Base-by-base conservation (phyloP, 2,888 invertebrate species). In the Phyllotreta cruciferae region DNA sequence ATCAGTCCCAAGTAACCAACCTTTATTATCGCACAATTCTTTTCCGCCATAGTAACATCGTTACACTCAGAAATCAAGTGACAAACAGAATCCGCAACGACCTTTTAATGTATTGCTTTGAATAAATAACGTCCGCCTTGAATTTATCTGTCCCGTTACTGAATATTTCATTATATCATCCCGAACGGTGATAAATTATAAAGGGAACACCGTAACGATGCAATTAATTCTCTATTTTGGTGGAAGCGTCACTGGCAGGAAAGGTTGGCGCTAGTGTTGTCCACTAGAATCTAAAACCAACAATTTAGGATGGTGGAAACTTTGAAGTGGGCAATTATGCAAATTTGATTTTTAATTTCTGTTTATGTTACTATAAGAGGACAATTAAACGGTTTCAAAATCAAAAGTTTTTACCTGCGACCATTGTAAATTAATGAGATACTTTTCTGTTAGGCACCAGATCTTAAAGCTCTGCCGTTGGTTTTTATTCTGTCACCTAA, bases 171-270 rank as follows among this genome's bases (percentile, higher is more conserved):
- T 44, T 41, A 54, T 45, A 41, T 61, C 55, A 52, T 62, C 56
- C 61, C 41, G 34, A 49, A 44, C 56, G 9, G 38, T 62, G 52
- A 62, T 62, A 62, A 62, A 62, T 62, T 62, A 62, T 56, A 49
- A 38, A 61, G 35, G 11, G 52, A 52, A 52, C 37, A 37, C 52
- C 37, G 52, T 52, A 52, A 38, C 52, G 52, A 52, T 11, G 69
- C 69, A 71, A 72, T 72, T 71, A 72, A 72, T 71, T 71, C 70
- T 66, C 68, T 62, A 71, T 70, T 70, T 67, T 44, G 64, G 68
- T 62, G 54, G 38, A 63, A 63, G 64, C 67, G 67, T 66, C 64
- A 62, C 42, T 50, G 60, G 10, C 67, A 66, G 64, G 56, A 49
- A 47, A 60, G 60, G 36, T 60, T 52, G 50, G 49, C 36, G 50